These are phyloP conservation scores for Nomada ruficornis DNA, from an alignment of 2,888 invertebrate species.

Conservation along the genomic window DNA sequence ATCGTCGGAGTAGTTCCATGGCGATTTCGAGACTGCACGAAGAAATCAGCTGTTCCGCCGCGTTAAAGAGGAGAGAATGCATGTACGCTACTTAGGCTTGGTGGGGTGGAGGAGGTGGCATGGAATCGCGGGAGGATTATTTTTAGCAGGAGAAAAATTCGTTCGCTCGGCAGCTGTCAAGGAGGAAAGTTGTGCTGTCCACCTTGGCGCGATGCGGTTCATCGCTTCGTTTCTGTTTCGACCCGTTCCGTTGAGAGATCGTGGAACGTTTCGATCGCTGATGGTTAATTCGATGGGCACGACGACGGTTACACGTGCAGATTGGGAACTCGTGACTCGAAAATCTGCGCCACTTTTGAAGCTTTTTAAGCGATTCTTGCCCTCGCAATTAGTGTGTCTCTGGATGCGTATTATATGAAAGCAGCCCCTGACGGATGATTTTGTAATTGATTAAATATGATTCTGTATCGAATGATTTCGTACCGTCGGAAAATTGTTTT, in stretches of 20 bases:
- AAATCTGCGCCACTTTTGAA: no score
- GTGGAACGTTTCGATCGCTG: not conserved
- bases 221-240: no score
- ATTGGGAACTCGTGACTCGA: no score
- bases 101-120: not conserved
- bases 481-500: constrained; percentile 81
- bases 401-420: constrained; percentile 37
- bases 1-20: not conserved
- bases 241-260: no score
- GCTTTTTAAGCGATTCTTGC: not conserved
- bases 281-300: no score
- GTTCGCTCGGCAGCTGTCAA: not conserved
- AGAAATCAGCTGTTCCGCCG: not conserved
- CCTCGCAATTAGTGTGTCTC: constrained; percentile 9
- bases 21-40: no score
- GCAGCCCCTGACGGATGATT: constrained; percentile 50
- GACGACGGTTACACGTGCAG: no score
- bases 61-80: no score
- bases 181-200: not conserved
- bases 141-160: not conserved
- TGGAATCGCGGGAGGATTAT: no score
- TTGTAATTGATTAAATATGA: constrained; percentile 47
- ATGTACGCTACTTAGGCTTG: no score
- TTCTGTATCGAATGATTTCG: constrained; percentile 71
- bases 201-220: not conserved